These are phyloP conservation scores for Hirundo rustica DNA, from an alignment of 2,797 vertebrate genomes.

Conservation along the genomic window DNA sequence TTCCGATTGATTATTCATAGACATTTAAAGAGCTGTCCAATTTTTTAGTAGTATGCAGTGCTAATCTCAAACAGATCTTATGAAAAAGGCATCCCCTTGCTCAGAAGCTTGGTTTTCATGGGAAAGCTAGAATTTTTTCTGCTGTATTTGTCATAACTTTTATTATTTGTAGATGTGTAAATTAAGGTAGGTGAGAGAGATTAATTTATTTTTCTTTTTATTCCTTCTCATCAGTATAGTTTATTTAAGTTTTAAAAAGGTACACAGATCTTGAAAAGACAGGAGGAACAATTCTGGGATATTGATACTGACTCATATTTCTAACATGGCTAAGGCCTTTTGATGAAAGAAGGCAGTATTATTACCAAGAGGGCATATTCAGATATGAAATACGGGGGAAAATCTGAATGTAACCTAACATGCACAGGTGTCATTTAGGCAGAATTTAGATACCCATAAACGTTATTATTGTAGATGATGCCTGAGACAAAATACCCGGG, in stretches of 20 bases:
- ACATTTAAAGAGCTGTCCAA: background rate
- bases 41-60: background rate
- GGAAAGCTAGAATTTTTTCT: background rate
- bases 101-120: background rate
- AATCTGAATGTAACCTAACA: background rate
- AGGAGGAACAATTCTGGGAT: background rate
- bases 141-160: background rate
- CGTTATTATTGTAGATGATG: background rate
- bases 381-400: background rate
- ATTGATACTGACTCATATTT: slow-evolving; percentile 1
- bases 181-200: background rate
- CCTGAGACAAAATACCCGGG: background rate
- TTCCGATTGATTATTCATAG: background rate
- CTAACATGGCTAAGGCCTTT: background rate
- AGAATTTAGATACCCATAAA: background rate
- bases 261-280: background rate
- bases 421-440: background rate
- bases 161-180: background rate
- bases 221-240: slow-evolving; percentile 1
- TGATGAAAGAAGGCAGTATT: background rate
- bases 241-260: background rate
- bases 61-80: background rate
- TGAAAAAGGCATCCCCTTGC: background rate
- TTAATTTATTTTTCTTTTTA: background rate
- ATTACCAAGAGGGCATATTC: background rate